A percentile compares a stretch with the other conserved stretches of the same genome.
These are phyloP conservation scores for Nyctibius bracteatus DNA, from an alignment of 2,113 vertebrate genomes.

Conservation along the genomic window DNA sequence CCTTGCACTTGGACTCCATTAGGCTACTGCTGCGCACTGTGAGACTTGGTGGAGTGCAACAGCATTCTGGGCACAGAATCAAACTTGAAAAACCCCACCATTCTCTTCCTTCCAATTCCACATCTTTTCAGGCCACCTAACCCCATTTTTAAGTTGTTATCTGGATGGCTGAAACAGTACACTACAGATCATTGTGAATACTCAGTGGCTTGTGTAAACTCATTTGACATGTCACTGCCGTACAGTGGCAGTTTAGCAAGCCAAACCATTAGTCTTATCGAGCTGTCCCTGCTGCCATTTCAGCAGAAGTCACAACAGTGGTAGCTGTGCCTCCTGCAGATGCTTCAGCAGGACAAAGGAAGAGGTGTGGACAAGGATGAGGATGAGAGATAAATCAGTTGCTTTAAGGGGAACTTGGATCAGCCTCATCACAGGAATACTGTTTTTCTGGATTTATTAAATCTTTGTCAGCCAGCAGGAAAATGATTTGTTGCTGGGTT, in stretches of 20 bases:
- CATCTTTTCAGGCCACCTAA: conserved; percentile 33
- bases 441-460: background rate
- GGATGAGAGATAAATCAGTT: background rate
- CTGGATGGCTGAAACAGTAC: conserved; percentile 51
- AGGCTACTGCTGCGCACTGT: background rate
- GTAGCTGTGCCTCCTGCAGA: background rate
- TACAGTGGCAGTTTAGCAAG: background rate
- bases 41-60: background rate
- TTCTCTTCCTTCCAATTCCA: conserved; percentile 10
- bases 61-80: conserved; percentile 12
- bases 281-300: background rate
- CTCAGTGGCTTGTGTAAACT: conserved; percentile 55
- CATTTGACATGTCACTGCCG: background rate
- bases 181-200: conserved; percentile 53
- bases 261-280: background rate
- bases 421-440: background rate
- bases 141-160: conserved; percentile 39
- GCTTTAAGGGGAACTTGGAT: background rate
- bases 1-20: background rate
- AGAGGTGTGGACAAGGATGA: background rate
- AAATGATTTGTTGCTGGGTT: background rate
- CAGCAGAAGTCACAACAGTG: background rate
- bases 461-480: background rate
- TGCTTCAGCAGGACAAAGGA: background rate
- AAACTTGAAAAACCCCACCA: conserved; percentile 10